Conservation (phyloP, 2,113 vertebrate species). For the Emydocephalus ijimae region DNA sequence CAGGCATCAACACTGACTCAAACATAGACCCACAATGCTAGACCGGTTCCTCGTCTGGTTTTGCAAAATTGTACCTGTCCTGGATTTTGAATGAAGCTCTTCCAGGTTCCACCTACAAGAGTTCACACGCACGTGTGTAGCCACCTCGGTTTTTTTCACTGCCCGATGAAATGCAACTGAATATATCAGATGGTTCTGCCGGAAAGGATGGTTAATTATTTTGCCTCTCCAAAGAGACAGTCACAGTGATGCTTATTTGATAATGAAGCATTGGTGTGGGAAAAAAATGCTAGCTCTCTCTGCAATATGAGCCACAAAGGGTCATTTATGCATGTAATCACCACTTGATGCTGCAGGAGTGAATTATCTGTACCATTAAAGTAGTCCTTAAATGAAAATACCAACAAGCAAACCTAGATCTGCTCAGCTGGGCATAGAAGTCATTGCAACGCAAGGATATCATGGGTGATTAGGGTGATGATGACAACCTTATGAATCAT, state of each 20-base stretch:
- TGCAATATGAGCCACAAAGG: not conserved
- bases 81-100: not conserved
- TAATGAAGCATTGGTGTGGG: not conserved
- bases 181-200: not conserved
- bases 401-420: not conserved
- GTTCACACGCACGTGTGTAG: not conserved
- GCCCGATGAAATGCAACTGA: not conserved
- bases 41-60: not conserved
- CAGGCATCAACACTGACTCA: not conserved
- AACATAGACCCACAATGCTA: not conserved
- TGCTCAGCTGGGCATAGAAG: not conserved
- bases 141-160: not conserved
- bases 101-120: not conserved
- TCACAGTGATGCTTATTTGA: not conserved
- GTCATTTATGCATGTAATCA: not conserved
- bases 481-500: conserved; percentile 2
- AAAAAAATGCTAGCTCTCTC: not conserved
- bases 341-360: not conserved
- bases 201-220: not conserved
- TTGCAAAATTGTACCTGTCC: not conserved
- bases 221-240: not conserved
- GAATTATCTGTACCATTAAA: not conserved
- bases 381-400: not conserved
- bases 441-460: not conserved
- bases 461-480: not conserved